Evolutionary conservation across 2,888 invertebrate genomes (phyloP).

Genomic region (Pristionchus exspectatus): DNA sequence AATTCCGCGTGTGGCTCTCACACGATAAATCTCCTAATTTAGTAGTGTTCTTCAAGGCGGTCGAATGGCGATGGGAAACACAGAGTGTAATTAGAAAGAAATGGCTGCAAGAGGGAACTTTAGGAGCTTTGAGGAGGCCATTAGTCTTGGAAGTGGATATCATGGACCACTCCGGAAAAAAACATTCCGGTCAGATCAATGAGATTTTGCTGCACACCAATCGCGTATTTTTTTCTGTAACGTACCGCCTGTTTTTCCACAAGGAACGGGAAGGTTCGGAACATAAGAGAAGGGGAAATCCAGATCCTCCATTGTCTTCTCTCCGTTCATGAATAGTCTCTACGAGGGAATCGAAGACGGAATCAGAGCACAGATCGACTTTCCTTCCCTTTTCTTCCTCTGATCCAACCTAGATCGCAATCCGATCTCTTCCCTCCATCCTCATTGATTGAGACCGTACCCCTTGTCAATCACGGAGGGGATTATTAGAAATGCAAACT

Average conservation of each 20-base stretch:
- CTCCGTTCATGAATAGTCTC: neutral
- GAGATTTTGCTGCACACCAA: too few species aligned
- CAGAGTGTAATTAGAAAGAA: neutral
- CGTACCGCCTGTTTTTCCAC: neutral
- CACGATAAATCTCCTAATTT: conserved; percentile 47
- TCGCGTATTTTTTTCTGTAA: neutral
- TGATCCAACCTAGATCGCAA: conserved; percentile 4
- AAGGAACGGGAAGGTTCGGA: neutral
- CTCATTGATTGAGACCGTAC: conserved; percentile 2
- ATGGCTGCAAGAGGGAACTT: neutral
- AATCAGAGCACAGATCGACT: conserved; percentile 31
- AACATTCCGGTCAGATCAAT: too few species aligned
- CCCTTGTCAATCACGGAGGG: neutral
- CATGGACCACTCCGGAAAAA: neutral
- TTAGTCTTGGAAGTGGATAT: neutral
- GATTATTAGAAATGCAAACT: conserved; percentile 44
- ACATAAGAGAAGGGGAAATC: neutral
- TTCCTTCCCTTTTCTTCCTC: neutral
- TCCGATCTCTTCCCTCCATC: neutral
- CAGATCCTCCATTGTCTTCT: neutral
- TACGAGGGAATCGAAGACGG: neutral
- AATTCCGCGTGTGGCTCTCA: neutral
- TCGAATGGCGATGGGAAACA: conserved; percentile 30
- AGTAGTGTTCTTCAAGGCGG: neutral
- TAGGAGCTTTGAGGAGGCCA: neutral